Evolutionary conservation across 2,888 invertebrate species (phyloP), one percentile per base, ranked within the genome.

Genomic region (Rhabditoides inermis): DNA sequence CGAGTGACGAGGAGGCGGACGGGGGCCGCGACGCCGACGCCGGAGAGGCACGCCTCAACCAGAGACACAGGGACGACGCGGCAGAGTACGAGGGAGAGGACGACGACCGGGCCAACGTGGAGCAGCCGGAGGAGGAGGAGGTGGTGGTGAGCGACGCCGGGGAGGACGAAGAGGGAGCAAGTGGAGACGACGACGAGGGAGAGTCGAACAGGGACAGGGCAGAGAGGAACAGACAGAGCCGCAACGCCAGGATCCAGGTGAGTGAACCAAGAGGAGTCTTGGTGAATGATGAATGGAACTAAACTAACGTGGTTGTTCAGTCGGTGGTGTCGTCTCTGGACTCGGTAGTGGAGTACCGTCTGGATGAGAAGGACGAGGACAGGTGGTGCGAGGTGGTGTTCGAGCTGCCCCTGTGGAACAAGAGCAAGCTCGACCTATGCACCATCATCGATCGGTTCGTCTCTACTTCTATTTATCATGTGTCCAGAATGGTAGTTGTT

Each of bases 301-400:
- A n/a, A n/a, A n/a, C n/a, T n/a, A n/a, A n/a, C n/a, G n/a, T n/a
- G n/a, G n/a, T n/a, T 22, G 56, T 68, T 18, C 55, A 78, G 77
- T 22, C 39, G 44, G 77, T 78, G 1, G 46, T 81, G 0, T 77
- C 76, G 4, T 77, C 74, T 41, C 76, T 82, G 51, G 65, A 66
- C 2, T 77, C 81, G 45, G 82, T 83, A 0, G 78, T 81, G 0
- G 82, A 84, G 54, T 92, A 90, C 75, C 81, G 79, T 1, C 90
- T 84, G 73, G 92, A 95, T 74, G 82, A 81, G 1, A 82, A 85
- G 50, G 80, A 84, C n/a, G n/a, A n/a, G n/a, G 81, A 85, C 67
- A 79, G 83, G 48, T 94, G 91, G 91, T 91, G 90, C 76, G 84
- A 86, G 76, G 77, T 92, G 3, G 85, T 84, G 0, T 84, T 91